Conservation (phyloP, 2,797 vertebrate genomes). For the Enteromius afrohamiltoni region DNA sequence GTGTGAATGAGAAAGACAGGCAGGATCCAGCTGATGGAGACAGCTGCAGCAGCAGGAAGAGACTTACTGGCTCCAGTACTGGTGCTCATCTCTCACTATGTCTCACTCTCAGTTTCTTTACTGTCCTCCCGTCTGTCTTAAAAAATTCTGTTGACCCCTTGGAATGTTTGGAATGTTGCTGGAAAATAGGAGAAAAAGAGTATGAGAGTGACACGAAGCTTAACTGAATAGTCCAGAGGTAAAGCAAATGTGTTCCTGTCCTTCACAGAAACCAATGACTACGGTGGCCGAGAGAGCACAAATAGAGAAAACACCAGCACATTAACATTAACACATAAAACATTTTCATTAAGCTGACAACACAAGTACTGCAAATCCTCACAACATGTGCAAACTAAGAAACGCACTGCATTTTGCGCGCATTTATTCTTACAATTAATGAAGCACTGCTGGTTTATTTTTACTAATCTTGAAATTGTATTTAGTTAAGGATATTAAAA, state of each 20-base stretch:
- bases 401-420: too few relatives aligned
- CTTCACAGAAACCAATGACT: constrained; percentile 25
- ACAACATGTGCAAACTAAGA: too few relatives aligned
- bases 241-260: background rate
- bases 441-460: too few relatives aligned
- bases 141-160: constrained; percentile 13
- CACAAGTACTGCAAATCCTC: too few relatives aligned
- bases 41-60: constrained; percentile 44
- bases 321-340: too few relatives aligned
- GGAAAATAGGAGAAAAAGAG: constrained; percentile 20
- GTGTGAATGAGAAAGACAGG: constrained; percentile 32
- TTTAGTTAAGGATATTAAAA: too few relatives aligned
- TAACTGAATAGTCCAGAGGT: background rate
- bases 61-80: constrained; percentile 45
- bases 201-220: constrained; percentile 4
- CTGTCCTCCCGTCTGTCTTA: background rate
- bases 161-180: constrained; percentile 54
- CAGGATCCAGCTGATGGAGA: constrained; percentile 41
- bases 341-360: too few relatives aligned
- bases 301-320: too few relatives aligned
- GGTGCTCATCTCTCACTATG: constrained; percentile 5
- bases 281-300: too few relatives aligned
- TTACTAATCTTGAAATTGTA: too few relatives aligned
- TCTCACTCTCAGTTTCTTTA: constrained; percentile 28
- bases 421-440: too few relatives aligned